Evolutionary conservation across 2,888 invertebrate genomes (phyloP).

Genomic region (Synergus itoensis): DNA sequence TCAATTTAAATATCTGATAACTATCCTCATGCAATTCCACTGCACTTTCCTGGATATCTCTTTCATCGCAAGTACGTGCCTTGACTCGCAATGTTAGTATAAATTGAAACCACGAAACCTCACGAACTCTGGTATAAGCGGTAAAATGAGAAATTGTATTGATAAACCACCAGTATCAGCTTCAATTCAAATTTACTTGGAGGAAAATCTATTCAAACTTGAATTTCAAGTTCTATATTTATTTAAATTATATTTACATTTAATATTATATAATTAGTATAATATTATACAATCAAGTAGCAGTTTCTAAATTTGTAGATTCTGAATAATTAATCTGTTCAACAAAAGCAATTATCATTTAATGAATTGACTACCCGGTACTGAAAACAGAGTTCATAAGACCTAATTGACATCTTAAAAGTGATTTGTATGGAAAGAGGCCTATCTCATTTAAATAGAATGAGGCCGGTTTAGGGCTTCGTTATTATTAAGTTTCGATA

Average conservation of each 20-base stretch:
- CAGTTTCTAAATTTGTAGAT: neutral
- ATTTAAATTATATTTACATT: no score
- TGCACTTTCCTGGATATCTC: neutral
- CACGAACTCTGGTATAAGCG: neutral
- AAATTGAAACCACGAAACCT: neutral
- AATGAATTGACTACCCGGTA: neutral
- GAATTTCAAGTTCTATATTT: neutral
- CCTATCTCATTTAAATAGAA: slow-evolving; percentile 68
- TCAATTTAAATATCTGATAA: neutral
- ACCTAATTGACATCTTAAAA: slow-evolving; percentile 58
- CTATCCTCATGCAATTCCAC: neutral
- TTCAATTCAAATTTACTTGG: neutral
- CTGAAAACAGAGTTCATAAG: slow-evolving; percentile 14
- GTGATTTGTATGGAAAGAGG: slow-evolving; percentile 63
- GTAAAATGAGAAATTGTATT: neutral
- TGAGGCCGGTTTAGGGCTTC: slow-evolving; percentile 12
- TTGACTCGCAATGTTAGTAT: neutral
- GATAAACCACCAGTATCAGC: neutral
- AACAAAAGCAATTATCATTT: neutral
- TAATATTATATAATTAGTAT: no score
- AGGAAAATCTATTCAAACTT: neutral
- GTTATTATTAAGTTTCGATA: neutral
- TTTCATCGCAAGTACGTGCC: neutral
- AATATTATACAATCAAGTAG: no score
- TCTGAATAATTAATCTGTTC: neutral